Conservation (phyloP, 1,140 invertebrate species). For the Drosophila pseudoananassae region DNA sequence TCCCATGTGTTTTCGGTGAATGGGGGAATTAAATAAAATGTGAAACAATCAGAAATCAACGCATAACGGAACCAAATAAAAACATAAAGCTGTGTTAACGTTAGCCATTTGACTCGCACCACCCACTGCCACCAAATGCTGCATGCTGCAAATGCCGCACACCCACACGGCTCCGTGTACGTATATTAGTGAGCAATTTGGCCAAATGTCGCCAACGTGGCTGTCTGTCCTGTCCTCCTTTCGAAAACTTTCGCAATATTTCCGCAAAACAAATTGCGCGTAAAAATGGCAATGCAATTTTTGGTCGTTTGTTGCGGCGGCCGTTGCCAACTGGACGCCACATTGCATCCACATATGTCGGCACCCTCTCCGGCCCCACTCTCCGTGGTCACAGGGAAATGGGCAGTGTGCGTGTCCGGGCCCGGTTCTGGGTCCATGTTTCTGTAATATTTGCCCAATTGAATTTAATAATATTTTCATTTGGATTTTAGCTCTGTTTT, state of each 20-base stretch:
- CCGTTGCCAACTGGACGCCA: conserved; percentile 79
- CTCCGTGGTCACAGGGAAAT: not conserved
- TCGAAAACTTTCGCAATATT: conserved; percentile 79
- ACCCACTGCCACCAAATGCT: not conserved
- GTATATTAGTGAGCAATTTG: conserved; percentile 77
- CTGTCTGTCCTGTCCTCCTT: conserved; percentile 64
- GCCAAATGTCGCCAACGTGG: conserved; percentile 80
- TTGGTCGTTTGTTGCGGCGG: conserved; percentile 81
- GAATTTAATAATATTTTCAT: conserved; percentile 83
- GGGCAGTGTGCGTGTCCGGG: conserved; percentile 5
- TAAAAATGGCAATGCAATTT: conserved; percentile 82
- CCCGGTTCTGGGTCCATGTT: conserved; percentile 50
- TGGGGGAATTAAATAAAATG: conserved; percentile 73
- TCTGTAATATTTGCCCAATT: conserved; percentile 81
- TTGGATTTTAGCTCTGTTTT: conserved; percentile 80
- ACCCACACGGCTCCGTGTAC: not conserved
- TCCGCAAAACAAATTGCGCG: conserved; percentile 81
- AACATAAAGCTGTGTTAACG: conserved; percentile 70
- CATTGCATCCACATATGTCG: conserved; percentile 77
- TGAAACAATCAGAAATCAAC: conserved; percentile 81
- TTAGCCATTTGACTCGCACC: conserved; percentile 58
- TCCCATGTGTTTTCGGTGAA: conserved; percentile 1
- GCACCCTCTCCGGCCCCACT: not conserved
- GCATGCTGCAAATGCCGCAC: not conserved
- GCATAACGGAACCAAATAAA: conserved; percentile 73